A percentile compares a stretch with the other conserved stretches of the same genome.
These are phyloP conservation scores for Pyrocoelia pectoralis DNA, from an alignment of 2,888 invertebrate species.

Conservation along the genomic window DNA sequence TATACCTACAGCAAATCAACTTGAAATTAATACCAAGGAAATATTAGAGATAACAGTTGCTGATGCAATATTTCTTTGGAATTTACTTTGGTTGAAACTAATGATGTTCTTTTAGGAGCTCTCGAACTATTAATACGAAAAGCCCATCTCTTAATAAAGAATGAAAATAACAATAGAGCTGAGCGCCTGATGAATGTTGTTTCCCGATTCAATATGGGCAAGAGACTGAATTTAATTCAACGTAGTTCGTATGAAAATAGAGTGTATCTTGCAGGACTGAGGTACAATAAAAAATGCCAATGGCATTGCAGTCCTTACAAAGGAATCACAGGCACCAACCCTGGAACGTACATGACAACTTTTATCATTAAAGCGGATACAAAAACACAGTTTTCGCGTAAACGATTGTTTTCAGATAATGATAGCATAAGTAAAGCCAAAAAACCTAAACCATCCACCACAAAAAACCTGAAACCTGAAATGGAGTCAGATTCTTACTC, in stretches of 20 bases:
- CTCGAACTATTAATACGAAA: slow-evolving; percentile 17
- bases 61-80: too few species aligned
- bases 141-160: slow-evolving; percentile 4
- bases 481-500: background rate
- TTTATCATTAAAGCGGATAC: background rate
- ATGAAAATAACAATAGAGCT: slow-evolving; percentile 10
- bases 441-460: background rate
- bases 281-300: background rate
- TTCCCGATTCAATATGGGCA: background rate
- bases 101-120: background rate
- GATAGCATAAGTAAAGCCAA: background rate
- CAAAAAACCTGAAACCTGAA: background rate
- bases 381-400: slow-evolving; percentile 6
- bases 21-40: too few species aligned
- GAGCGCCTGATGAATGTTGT: slow-evolving; percentile 9
- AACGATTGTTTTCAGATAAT: slow-evolving; percentile 6
- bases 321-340: background rate
- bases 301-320: slow-evolving; percentile 17
- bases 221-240: slow-evolving; percentile 10
- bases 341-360: background rate
- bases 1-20: too few species aligned
- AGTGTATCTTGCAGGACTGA: slow-evolving; percentile 9
- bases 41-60: too few species aligned
- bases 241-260: slow-evolving; percentile 19
- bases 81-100: too few species aligned